Evolutionary conservation across 2,888 invertebrate genomes (phyloP).

Genomic region (Thyatira batis): DNA sequence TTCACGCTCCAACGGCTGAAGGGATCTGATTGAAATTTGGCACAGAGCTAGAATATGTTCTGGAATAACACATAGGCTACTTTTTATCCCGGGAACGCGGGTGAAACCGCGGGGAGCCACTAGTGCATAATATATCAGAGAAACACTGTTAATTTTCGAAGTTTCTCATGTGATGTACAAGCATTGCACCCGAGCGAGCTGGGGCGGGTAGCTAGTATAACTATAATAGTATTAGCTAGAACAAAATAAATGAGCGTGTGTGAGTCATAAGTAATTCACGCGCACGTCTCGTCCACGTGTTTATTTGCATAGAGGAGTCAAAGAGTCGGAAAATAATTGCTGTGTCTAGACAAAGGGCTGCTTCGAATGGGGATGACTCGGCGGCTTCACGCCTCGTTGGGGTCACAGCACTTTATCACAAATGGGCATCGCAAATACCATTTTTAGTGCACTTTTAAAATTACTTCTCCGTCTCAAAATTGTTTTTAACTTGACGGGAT

Average conservation of each 20-base stretch:
- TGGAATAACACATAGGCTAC: too few relatives aligned
- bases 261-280: background rate
- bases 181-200: too few relatives aligned
- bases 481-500: background rate
- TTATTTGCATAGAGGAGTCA: background rate
- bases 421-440: background rate
- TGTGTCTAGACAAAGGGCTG: background rate
- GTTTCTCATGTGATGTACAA: too few relatives aligned
- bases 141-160: too few relatives aligned
- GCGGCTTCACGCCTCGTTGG: background rate
- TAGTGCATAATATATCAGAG: too few relatives aligned
- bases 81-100: too few relatives aligned
- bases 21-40: too few relatives aligned
- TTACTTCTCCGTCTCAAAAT: background rate
- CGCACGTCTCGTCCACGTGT: slow-evolving; percentile 1
- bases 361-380: background rate
- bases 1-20: too few relatives aligned
- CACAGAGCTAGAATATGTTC: too few relatives aligned
- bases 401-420: background rate
- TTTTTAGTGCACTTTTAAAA: background rate
- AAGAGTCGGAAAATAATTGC: background rate
- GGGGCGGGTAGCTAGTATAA: too few relatives aligned
- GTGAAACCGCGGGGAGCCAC: too few relatives aligned
- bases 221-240: too few relatives aligned
- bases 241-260: background rate